Evolutionary conservation across 2,113 vertebrate genomes (phyloP).

Genomic region (Thunnus maccoyii): DNA sequence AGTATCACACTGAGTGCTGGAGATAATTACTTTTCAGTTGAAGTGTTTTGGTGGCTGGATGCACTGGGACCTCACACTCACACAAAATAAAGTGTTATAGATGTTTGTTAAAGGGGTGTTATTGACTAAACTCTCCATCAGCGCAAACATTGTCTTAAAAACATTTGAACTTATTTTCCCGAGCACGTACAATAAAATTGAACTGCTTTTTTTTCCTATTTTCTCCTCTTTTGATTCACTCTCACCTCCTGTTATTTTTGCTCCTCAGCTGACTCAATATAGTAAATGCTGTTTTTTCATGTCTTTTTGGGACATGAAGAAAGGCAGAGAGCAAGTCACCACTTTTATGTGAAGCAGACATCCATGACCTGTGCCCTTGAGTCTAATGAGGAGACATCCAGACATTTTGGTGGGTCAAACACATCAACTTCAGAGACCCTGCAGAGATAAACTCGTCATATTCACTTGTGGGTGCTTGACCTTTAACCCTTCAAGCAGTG

Average conservation of each 20-base stretch:
- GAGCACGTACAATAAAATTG: no score
- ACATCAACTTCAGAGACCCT: neutral
- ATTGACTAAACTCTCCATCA: neutral
- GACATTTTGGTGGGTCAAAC: constrained; percentile 11
- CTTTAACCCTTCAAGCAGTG: constrained; percentile 26
- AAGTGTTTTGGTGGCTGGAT: neutral
- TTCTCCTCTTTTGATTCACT: neutral
- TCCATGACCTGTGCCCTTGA: neutral
- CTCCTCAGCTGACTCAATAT: no score
- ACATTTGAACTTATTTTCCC: neutral
- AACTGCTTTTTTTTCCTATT: neutral
- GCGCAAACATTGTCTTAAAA: neutral
- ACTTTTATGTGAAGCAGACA: constrained; percentile 2
- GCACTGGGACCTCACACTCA: no score
- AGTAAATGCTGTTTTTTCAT: neutral
- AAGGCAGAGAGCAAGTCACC: neutral
- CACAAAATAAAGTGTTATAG: neutral
- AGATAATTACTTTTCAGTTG: no score
- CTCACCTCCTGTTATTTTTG: no score
- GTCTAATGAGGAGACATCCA: neutral
- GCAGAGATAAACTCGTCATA: constrained; percentile 28
- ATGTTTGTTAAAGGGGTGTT: neutral
- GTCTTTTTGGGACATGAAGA: constrained; percentile 3
- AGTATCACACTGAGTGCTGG: no score
- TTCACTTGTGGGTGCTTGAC: constrained; percentile 29